A percentile compares a stretch with the other conserved stretches of the same genome.
Conservation (phyloP, 2,113 vertebrate species). For the Corythornis vintsioides region DNA sequence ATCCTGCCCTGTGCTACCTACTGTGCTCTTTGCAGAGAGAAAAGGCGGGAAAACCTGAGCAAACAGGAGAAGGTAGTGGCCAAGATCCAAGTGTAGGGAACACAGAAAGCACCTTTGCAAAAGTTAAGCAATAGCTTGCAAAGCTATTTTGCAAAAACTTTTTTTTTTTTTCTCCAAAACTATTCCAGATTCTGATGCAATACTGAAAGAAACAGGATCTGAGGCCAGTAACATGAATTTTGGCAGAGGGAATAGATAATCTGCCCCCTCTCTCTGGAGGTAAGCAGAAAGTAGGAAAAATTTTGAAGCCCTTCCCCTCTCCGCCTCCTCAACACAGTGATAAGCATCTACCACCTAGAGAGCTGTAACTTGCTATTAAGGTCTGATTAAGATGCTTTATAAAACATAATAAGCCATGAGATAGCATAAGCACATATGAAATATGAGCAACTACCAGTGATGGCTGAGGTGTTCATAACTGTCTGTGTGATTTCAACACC, state of each 20-base stretch:
- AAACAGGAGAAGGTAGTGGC: not conserved
- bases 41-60: not conserved
- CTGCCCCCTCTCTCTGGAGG: not conserved
- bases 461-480: not conserved
- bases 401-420: conserved; percentile 17
- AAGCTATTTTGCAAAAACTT: not conserved
- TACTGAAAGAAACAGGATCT: not conserved
- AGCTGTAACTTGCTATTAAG: conserved; percentile 38
- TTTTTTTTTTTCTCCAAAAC: not conserved
- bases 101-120: not conserved
- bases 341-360: conserved; percentile 44
- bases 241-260: not conserved
- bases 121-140: not conserved
- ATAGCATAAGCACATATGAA: conserved; percentile 30
- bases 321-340: not conserved
- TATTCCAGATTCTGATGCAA: not conserved
- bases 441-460: not conserved
- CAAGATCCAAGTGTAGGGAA: not conserved
- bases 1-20: not conserved
- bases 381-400: conserved; percentile 23
- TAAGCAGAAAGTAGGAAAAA: conserved; percentile 30
- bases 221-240: not conserved
- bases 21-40: not conserved
- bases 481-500: conserved; percentile 26
- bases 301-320: conserved; percentile 49